Conservation (phyloP, 2,797 vertebrate species). For the Borostomias antarcticus region DNA sequence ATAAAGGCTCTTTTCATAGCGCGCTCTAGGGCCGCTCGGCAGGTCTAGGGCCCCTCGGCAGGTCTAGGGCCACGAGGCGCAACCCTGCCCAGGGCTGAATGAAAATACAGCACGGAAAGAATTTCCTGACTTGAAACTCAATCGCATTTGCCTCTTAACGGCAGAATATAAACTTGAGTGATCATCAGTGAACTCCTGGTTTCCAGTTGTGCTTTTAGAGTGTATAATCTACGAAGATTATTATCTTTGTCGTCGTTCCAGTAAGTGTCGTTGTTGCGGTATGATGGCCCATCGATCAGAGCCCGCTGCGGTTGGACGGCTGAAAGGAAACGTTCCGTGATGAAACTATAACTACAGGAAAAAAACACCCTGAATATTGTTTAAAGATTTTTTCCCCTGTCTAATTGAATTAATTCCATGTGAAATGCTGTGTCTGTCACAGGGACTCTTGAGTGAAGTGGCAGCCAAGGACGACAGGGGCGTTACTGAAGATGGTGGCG, state of each 20-base stretch:
- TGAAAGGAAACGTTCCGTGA: constrained; percentile 11
- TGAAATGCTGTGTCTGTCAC: constrained; percentile 23
- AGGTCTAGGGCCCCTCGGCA: constrained; percentile 27
- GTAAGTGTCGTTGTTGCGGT: neutral
- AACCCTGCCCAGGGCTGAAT: constrained; percentile 55
- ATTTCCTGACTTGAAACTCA: constrained; percentile 82
- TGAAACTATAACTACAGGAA: constrained; percentile 30
- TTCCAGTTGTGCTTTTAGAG: constrained; percentile 52
- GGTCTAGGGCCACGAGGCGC: constrained; percentile 23
- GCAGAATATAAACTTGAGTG: constrained; percentile 68
- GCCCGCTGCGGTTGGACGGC: neutral
- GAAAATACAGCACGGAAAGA: constrained; percentile 67
- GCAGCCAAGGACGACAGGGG: constrained; percentile 42
- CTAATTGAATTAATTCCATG: constrained; percentile 14
- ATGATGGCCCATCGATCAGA: constrained; percentile 30
- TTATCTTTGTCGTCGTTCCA: neutral
- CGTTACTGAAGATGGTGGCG: constrained; percentile 53
- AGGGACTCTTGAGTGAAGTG: constrained; percentile 21
- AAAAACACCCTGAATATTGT: constrained; percentile 22
- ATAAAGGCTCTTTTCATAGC: constrained; percentile 71
- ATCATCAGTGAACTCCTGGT: constrained; percentile 53
- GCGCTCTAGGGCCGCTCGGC: constrained; percentile 34
- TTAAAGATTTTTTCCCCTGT: constrained; percentile 20
- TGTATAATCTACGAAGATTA: too few relatives aligned
- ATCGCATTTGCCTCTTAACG: constrained; percentile 76